Conservation (phyloP, 2,888 invertebrate genomes). For the Lapara coniferarum region DNA sequence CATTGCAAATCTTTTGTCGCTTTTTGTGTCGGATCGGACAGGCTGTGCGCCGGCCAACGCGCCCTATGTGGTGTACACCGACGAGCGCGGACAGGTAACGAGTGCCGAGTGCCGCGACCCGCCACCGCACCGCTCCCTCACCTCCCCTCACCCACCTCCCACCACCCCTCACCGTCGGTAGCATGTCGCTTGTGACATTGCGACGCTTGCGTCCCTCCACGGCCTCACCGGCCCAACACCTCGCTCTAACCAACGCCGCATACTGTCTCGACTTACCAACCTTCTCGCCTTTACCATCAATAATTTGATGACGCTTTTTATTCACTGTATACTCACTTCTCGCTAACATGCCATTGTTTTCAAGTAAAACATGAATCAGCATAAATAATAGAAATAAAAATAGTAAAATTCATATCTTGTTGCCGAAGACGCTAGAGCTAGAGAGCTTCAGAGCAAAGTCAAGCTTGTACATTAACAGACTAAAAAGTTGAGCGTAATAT, state of each 20-base stretch:
- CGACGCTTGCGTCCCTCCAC: slow-evolving; percentile 27
- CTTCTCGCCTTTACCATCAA: slow-evolving; percentile 38
- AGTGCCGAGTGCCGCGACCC: slow-evolving; percentile 64
- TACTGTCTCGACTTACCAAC: slow-evolving; percentile 58
- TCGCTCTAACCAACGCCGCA: slow-evolving; percentile 63
- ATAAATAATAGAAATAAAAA: background rate
- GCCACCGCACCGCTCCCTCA: slow-evolving; percentile 25
- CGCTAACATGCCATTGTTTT: slow-evolving; percentile 8
- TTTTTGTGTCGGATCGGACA: slow-evolving; percentile 77
- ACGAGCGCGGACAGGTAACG: slow-evolving; percentile 97
- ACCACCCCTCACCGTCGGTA: slow-evolving; percentile 34
- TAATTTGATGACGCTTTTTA: slow-evolving; percentile 3
- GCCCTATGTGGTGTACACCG: slow-evolving; percentile 97
- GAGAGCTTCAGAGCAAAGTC: background rate
- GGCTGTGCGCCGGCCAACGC: slow-evolving; percentile 93
- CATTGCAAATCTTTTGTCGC: slow-evolving; percentile 79
- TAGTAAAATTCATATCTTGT: slow-evolving; percentile 6
- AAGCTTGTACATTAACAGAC: slow-evolving; percentile 26
- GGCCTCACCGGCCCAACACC: slow-evolving; percentile 42
- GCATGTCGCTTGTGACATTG: slow-evolving; percentile 56
- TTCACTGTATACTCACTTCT: slow-evolving; percentile 17
- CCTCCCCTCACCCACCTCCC: slow-evolving; percentile 26
- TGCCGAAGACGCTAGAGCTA: slow-evolving; percentile 11
- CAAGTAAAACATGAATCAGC: slow-evolving; percentile 6
- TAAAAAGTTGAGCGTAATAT: slow-evolving; percentile 62